A percentile compares a stretch with the other conserved stretches of the same genome.
These are phyloP conservation scores for Lutjanus erythropterus DNA, from an alignment of 2,113 vertebrate species.

Conservation along the genomic window DNA sequence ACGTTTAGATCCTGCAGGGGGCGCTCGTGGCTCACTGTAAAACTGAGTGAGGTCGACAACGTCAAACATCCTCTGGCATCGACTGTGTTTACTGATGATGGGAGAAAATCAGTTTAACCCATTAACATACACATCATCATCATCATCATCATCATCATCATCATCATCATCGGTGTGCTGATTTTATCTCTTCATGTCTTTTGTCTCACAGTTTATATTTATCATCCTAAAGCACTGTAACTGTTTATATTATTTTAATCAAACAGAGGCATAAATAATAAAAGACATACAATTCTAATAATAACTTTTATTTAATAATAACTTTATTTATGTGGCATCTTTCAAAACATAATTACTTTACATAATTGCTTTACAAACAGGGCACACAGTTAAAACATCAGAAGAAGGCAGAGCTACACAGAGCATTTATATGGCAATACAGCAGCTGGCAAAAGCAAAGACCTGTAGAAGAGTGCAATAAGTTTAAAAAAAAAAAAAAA, in stretches of 20 bases:
- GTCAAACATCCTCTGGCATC: background rate
- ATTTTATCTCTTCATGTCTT: background rate
- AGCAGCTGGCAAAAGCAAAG: too few species aligned
- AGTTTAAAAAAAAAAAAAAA: too few species aligned
- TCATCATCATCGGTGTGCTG: background rate
- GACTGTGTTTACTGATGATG: background rate
- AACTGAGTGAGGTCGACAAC: conserved; percentile 4
- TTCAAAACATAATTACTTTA: too few species aligned
- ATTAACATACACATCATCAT: background rate
- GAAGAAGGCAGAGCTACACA: too few species aligned
- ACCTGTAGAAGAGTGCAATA: too few species aligned
- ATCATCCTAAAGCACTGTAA: background rate
- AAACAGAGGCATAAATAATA: background rate
- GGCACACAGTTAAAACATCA: too few species aligned
- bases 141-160: background rate
- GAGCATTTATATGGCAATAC: too few species aligned
- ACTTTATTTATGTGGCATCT: too few species aligned
- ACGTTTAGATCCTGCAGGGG: conserved; percentile 61
- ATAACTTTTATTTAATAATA: too few species aligned
- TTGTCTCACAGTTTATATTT: background rate
- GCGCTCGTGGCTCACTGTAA: conserved; percentile 44
- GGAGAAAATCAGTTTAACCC: background rate
- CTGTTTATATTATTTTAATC: background rate
- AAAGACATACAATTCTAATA: too few species aligned
- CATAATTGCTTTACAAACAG: too few species aligned